These are phyloP conservation scores for Macrophya annulata DNA, from an alignment of 2,888 invertebrate genomes.

Conservation along the genomic window DNA sequence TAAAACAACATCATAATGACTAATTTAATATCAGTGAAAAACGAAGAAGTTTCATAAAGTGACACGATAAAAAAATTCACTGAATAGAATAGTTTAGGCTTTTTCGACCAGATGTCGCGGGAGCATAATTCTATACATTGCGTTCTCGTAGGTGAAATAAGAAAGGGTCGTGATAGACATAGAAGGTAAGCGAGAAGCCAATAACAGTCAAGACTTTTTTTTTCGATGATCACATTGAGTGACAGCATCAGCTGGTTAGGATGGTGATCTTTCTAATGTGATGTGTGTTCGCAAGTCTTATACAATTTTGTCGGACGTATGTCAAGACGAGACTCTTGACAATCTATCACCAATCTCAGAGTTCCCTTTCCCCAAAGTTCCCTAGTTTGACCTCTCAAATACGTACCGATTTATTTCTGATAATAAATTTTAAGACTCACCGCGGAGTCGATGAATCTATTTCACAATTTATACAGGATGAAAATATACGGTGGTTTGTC, in stretches of 20 bases:
- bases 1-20: too few species aligned
- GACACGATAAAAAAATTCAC: not conserved
- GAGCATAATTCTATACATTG: not conserved
- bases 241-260: not conserved
- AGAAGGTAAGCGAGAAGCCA: not conserved
- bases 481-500: conserved; percentile 14
- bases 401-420: not conserved
- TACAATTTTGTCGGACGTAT: not conserved
- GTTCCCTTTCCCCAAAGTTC: too few species aligned
- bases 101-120: not conserved
- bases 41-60: too few species aligned
- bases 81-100: not conserved
- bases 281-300: not conserved
- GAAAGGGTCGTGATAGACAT: not conserved
- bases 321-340: not conserved
- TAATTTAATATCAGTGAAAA: too few species aligned
- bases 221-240: not conserved
- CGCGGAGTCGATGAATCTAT: not conserved
- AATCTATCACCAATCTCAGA: not conserved
- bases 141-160: not conserved
- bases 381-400: not conserved
- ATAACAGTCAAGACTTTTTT: not conserved
- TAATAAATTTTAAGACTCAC: not conserved
- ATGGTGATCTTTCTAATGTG: not conserved
- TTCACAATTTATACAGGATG: not conserved